Base-by-base conservation (phyloP, 2,113 vertebrate genomes). In the Isurus oxyrinchus region DNA sequence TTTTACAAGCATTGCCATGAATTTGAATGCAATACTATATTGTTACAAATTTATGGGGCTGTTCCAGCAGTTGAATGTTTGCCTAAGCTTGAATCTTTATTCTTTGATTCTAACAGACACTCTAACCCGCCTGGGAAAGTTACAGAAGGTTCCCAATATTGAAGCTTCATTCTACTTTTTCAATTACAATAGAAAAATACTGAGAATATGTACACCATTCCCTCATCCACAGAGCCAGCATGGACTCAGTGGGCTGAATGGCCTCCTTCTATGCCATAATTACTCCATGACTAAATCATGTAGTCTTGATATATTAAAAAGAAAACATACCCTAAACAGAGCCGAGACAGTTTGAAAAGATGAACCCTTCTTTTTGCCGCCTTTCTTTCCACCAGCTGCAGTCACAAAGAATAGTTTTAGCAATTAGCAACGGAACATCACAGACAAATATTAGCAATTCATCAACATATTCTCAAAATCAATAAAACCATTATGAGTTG, bases 271-370 rank as follows among this genome's bases (percentile, higher is more conserved):
- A 16, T 1, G 63, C 14, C 14, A 19, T 66, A 10, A 35, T 76
- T 31, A 76, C 72, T 76, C 8, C 72, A 63, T 23, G 6, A 91
- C 40, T 21, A 94, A 40, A 44, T 40, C 59, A 66, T 40, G n/a
- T 5, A 63, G n/a, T 63, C 6, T 2, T 94, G 35, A 63, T 44
- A 91, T 10, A 49, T 88, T 59, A 23, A 96, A 96, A 90, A 87
- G 40, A 40, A 67, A 59, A 7, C 72, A 96, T 98, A 98, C 98
- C 97, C 98, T 97, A 96, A 98, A 98, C 96, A 98, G 98, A 96
- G 98, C 98, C 97, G 98, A 98, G 61, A 98, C 98, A 0, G 98
- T 98, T 97, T 98, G 98, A 97, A 98, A 98, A 0, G 98, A 98
- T 72, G 98, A 98, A 0, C 98, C 98, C 96, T 98, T 98, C 97